Conservation (phyloP, 1,140 invertebrate species). For the Drosophila erecta region DNA sequence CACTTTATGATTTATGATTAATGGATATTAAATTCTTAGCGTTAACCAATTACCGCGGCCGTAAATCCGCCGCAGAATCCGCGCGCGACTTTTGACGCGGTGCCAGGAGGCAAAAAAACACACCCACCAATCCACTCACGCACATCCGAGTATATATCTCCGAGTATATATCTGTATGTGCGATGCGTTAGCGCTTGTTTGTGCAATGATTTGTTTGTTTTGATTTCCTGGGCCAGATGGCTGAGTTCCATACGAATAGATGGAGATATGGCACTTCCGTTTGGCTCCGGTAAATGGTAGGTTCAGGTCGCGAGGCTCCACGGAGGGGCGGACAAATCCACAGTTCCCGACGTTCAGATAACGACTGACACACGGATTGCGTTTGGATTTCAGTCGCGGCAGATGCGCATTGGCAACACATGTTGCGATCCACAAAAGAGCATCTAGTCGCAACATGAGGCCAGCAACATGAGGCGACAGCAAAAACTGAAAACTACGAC, state of each 20-base stretch:
- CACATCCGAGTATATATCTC: constrained; percentile 33
- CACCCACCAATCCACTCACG: constrained; percentile 33
- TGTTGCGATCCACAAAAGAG: constrained; percentile 58
- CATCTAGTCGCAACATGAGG: constrained; percentile 22
- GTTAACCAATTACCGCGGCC: constrained; percentile 4
- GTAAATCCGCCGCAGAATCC: constrained; percentile 14
- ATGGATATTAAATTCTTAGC: constrained; percentile 11
- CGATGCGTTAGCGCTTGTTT: constrained; percentile 19
- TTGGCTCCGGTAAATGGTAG: not conserved
- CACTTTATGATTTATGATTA: not conserved
- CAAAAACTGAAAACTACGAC: not conserved
- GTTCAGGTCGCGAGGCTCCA: constrained; percentile 6
- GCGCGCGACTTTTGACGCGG: constrained; percentile 20
- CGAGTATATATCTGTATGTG: constrained; percentile 7
- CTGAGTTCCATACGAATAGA: not conserved
- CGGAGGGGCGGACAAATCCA: constrained; percentile 22
- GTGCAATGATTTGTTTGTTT: constrained; percentile 47
- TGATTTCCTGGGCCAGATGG: constrained; percentile 32
- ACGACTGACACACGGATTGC: constrained; percentile 65
- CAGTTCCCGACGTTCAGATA: constrained; percentile 73
- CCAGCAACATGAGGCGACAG: not conserved
- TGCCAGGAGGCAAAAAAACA: constrained; percentile 33
- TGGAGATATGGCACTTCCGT: not conserved
- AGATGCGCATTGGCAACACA: constrained; percentile 58
- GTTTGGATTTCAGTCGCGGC: constrained; percentile 50